Conservation (phyloP, 2,797 vertebrate genomes). For the Euthynnus affinis region DNA sequence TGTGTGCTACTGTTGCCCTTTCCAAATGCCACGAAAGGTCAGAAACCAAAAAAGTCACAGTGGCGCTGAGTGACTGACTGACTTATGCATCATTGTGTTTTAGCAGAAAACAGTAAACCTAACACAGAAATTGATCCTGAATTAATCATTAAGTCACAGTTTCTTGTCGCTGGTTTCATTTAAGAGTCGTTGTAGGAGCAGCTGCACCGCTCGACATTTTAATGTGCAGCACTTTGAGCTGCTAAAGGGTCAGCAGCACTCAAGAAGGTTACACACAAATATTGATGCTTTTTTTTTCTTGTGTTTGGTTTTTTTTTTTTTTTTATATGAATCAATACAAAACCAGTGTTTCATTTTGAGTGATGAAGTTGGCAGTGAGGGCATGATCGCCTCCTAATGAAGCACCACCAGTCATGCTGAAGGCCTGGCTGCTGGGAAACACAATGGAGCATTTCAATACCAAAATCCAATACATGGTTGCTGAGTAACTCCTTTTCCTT, state of each 20-base stretch:
- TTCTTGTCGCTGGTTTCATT: constrained; percentile 38
- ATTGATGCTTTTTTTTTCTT: constrained; percentile 48
- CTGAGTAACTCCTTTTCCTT: background rate
- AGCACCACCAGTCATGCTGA: constrained; percentile 14
- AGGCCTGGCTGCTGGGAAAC: constrained; percentile 1
- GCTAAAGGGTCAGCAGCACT: background rate
- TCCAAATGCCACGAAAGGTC: constrained; percentile 79
- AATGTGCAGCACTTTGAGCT: constrained; percentile 31
- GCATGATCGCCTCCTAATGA: constrained; percentile 17
- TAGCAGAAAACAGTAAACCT: constrained; percentile 47
- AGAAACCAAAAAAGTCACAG: constrained; percentile 68
- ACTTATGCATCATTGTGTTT: constrained; percentile 40
- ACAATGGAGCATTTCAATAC: background rate
- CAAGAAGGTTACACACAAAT: constrained; percentile 13
- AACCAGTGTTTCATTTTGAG: constrained; percentile 32
- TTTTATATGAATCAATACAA: constrained; percentile 50
- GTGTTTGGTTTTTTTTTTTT: background rate
- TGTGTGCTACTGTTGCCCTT: constrained; percentile 72
- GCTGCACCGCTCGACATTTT: constrained; percentile 6
- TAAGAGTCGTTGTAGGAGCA: too few relatives aligned
- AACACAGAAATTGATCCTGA: constrained; percentile 48
- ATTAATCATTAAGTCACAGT: constrained; percentile 53
- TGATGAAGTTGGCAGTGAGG: constrained; percentile 18
- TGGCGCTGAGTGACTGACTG: constrained; percentile 4
- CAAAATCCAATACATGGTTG: background rate